Conservation (phyloP, 2,113 vertebrate species). For the Xyliphius kryptos region DNA sequence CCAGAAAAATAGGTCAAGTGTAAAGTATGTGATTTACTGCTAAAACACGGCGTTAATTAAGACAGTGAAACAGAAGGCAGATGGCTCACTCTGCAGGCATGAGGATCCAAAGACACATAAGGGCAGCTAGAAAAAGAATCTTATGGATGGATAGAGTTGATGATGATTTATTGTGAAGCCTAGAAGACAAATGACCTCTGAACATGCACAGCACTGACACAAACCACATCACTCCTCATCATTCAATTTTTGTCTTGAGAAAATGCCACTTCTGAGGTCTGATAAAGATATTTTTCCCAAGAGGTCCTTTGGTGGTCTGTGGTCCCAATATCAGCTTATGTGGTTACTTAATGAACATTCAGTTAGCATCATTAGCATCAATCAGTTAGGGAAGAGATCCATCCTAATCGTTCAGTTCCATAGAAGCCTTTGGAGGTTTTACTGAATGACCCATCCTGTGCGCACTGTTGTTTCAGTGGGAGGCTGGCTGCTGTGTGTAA, state of each 20-base stretch:
- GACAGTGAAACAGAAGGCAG: constrained; percentile 28
- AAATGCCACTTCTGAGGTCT: constrained; percentile 6
- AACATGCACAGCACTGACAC: background rate
- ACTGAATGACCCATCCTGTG: constrained; percentile 33
- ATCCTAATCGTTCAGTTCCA: constrained; percentile 40
- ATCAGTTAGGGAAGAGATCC: constrained; percentile 29
- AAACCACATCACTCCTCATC: constrained; percentile 16
- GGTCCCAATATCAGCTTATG: constrained; percentile 30
- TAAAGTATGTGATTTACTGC: background rate
- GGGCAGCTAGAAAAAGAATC: constrained; percentile 14
- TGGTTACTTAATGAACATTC: constrained; percentile 33
- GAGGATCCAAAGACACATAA: constrained; percentile 19
- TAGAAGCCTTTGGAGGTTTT: constrained; percentile 32
- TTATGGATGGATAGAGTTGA: constrained; percentile 16
- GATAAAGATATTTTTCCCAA: constrained; percentile 20
- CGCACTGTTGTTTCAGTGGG: constrained; percentile 23
- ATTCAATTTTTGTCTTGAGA: constrained; percentile 7
- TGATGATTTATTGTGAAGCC: constrained; percentile 21
- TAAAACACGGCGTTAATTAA: constrained; percentile 23
- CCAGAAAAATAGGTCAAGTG: background rate
- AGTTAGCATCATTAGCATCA: constrained; percentile 38
- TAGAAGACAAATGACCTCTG: constrained; percentile 12
- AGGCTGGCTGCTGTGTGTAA: constrained; percentile 26
- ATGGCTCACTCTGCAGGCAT: constrained; percentile 37
- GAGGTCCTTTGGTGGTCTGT: constrained; percentile 3